A percentile compares a stretch with the other conserved stretches of the same genome.
Conservation (phyloP, 1,140 invertebrate genomes). For the Formica exsecta region DNA sequence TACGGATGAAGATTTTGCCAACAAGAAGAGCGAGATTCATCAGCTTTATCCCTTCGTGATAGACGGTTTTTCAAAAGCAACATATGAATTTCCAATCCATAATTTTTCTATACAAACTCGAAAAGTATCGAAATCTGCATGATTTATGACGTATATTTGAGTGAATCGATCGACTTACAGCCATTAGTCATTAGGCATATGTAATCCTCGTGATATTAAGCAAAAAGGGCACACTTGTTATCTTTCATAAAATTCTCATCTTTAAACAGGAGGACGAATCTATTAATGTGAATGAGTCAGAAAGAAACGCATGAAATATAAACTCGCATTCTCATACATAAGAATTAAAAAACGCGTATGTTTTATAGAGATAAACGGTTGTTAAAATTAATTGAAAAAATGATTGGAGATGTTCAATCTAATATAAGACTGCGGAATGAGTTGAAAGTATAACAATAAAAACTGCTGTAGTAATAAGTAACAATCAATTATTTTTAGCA, state of each 20-base stretch:
- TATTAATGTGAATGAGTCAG: neutral
- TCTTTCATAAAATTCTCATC: neutral
- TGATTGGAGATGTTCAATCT: neutral
- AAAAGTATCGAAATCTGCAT: neutral
- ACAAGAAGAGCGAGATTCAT: constrained; percentile 5
- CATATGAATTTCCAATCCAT: neutral
- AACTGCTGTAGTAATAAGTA: neutral
- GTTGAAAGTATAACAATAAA: neutral
- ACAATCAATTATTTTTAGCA: neutral
- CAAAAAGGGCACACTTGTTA: neutral
- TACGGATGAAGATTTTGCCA: constrained; percentile 25
- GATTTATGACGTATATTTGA: neutral
- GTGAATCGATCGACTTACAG: neutral
- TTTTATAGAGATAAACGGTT: constrained; percentile 2
- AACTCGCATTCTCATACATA: neutral
- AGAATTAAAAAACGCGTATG: neutral
- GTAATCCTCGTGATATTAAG: neutral
- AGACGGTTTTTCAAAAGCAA: neutral
- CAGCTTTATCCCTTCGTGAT: constrained; percentile 5
- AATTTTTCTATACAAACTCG: neutral
- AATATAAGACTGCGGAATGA: neutral
- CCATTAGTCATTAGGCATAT: neutral
- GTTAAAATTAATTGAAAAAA: constrained; percentile 2
- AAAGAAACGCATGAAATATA: neutral
- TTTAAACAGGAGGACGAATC: neutral